Evolutionary conservation across 2,888 invertebrate genomes (phyloP).

Genomic region (Muscina levida): DNA sequence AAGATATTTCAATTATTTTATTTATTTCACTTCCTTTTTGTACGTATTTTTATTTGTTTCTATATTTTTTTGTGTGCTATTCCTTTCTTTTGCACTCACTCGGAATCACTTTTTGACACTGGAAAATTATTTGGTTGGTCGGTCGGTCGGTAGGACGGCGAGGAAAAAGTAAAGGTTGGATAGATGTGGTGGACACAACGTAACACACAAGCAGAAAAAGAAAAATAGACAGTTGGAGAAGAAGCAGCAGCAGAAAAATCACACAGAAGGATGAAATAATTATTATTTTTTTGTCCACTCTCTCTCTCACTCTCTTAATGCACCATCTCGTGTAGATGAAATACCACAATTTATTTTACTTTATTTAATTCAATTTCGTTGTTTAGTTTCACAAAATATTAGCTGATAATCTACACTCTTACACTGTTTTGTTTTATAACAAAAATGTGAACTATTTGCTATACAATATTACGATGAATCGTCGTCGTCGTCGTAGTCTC

Average conservation of each 20-base stretch:
- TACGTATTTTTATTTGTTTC: constrained; percentile 9
- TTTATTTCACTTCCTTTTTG: constrained; percentile 12
- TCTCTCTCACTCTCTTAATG: constrained; percentile 9
- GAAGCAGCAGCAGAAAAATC: constrained; percentile 16
- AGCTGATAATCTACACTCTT: too few relatives aligned
- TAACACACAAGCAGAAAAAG: constrained; percentile 15
- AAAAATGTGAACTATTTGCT: constrained; percentile 24
- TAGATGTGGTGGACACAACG: background rate
- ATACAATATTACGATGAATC: constrained; percentile 4
- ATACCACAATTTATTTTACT: constrained; percentile 44
- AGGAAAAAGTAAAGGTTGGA: too few relatives aligned
- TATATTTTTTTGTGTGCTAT: constrained; percentile 34
- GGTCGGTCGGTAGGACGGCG: constrained; percentile 28
- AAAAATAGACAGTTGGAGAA: too few relatives aligned
- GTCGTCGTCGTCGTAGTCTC: background rate
- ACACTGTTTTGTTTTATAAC: background rate
- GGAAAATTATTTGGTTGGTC: constrained; percentile 44
- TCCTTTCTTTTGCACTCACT: constrained; percentile 52
- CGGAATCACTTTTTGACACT: constrained; percentile 64
- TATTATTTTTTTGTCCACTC: background rate
- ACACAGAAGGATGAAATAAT: constrained; percentile 1
- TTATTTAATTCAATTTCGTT: constrained; percentile 30
- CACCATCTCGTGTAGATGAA: constrained; percentile 3
- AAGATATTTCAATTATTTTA: constrained; percentile 30
- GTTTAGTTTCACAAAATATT: constrained; percentile 9